Evolutionary conservation across 2,113 vertebrate species (phyloP).

Genomic region (Sorex fumeus): DNA sequence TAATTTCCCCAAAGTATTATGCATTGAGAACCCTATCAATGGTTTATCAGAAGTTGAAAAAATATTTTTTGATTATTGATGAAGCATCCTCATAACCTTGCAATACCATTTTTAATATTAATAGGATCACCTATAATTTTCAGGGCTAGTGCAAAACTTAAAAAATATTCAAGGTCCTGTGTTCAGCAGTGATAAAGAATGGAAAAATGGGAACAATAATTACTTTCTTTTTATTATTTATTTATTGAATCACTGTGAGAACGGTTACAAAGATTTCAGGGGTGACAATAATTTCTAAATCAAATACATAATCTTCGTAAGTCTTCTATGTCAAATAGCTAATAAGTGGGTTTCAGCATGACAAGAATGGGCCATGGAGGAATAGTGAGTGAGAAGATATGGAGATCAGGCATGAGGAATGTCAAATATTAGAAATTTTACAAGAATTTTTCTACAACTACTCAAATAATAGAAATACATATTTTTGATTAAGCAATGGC

Average conservation of each 20-base stretch:
- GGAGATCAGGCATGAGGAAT: neutral
- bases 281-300: neutral
- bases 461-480: neutral
- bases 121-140: neutral
- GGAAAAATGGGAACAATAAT: too few relatives aligned
- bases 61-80: neutral
- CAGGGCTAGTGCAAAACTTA: neutral
- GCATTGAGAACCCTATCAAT: conserved; percentile 7
- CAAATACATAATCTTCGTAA: neutral
- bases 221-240: too few relatives aligned
- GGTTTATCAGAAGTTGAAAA: neutral
- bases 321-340: neutral
- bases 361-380: neutral
- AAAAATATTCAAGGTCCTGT: neutral
- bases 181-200: neutral
- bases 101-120: neutral
- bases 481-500: neutral
- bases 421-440: neutral
- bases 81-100: neutral
- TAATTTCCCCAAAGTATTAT: conserved; percentile 29
- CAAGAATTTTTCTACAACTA: neutral
- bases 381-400: neutral
- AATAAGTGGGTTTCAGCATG: neutral
- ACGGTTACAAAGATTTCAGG: too few relatives aligned
- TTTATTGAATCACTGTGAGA: too few relatives aligned